Conservation (phyloP, 1,140 invertebrate species). For the Maconellicoccus hirsutus region DNA sequence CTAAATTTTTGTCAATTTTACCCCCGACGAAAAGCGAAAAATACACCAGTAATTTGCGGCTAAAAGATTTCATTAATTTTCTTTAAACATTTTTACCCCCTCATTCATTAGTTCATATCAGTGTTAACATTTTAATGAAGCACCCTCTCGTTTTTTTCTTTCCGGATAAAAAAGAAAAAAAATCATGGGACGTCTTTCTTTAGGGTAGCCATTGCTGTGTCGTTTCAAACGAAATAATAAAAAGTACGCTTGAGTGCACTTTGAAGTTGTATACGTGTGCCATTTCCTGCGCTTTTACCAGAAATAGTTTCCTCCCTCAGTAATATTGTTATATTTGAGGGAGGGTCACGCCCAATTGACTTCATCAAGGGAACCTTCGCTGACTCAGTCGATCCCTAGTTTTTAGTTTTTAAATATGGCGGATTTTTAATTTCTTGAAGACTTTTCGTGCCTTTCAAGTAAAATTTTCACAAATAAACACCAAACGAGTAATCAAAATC, state of each 20-base stretch:
- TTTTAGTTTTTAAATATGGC: not conserved
- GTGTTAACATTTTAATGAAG: constrained; percentile 5
- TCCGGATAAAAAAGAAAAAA: not conserved
- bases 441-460: no score
- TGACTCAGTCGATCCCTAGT: not conserved
- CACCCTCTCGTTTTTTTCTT: not conserved
- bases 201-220: not conserved
- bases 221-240: constrained; percentile 5
- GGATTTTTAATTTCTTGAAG: not conserved
- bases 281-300: not conserved
- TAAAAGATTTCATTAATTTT: constrained; percentile 1
- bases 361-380: not conserved
- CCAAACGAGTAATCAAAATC: no score
- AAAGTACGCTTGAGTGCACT: not conserved
- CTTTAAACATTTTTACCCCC: not conserved
- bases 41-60: not conserved
- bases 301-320: not conserved
- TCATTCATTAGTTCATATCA: not conserved
- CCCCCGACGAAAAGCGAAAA: not conserved
- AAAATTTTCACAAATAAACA: no score
- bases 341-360: not conserved
- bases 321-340: not conserved
- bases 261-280: not conserved
- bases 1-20: no score
- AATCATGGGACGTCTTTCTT: not conserved